Base-by-base conservation (phyloP, 2,113 vertebrate species). In the Furnarius figulus region DNA sequence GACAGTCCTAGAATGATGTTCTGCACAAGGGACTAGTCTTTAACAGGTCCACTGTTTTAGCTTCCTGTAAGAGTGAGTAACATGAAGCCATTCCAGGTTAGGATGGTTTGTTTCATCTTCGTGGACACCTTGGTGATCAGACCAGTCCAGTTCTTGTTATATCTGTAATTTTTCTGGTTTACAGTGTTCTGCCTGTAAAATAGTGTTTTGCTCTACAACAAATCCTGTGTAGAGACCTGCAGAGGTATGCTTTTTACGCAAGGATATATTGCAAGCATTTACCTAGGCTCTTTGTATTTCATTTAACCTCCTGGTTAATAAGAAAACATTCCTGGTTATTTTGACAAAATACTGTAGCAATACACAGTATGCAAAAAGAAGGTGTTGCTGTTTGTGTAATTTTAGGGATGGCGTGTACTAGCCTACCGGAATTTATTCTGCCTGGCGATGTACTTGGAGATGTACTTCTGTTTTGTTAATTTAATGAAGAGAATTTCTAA, bases 31-130 rank as follows among this genome's bases (percentile, higher is more conserved):
- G 30, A 44, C 25, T 76, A 8, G 12, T 35, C 40, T 63, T 55
- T 39, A 33, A 42, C 47, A 55, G 23, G 33, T 27, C 4, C 5
- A 6, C 6, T 44, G 44, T 73, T 94, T 14, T 10, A 44, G 14
- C 31, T 75, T 84, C 10, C 24, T 63, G 2, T 52, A 68, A 49
- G 15, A 65, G 37, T 63, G 25, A 75, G 39, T 17, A 42, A 5
- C 0, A 0, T 76, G 63, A 76, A 76, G 39, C 20, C 6, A 8
- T 56, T 83, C 21, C 8, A 2, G 0, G 0, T 39, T 70, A 31
- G 18, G 14, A 42, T 80, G 37, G 39, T 77, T 55, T 73, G 11
- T 39, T 80, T 80, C 24, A 73, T 76, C 42, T 46, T 63, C 12
- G 17, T 52, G 4, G 1, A 39, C 33, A 3, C 3, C 8, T 7